Conservation (phyloP, 2,888 invertebrate species). For the Cyrtodaria siliqua region DNA sequence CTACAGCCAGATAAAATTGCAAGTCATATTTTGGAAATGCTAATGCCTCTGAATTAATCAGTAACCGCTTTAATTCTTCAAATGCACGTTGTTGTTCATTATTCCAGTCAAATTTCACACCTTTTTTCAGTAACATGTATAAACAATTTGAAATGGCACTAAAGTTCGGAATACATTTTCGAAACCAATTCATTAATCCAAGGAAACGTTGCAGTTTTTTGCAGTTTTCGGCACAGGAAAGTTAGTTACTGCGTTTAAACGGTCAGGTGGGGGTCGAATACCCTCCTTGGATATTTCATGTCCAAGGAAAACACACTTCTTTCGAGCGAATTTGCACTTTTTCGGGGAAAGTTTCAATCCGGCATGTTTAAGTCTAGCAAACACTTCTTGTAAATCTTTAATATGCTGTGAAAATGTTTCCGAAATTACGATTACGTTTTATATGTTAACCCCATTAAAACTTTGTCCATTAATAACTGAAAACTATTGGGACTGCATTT, state of each 20-base stretch:
- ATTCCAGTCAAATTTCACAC: constrained; percentile 35
- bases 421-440: constrained; percentile 36
- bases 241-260: constrained; percentile 18
- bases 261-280: constrained; percentile 30
- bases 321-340: constrained; percentile 13
- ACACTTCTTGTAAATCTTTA: constrained; percentile 33
- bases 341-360: constrained; percentile 44
- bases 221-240: constrained; percentile 14
- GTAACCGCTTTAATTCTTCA: constrained; percentile 25
- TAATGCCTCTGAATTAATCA: constrained; percentile 45
- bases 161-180: constrained; percentile 54
- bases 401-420: constrained; percentile 34
- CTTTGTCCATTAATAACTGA: constrained; percentile 58
- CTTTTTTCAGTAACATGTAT: constrained; percentile 41
- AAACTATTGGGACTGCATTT: constrained; percentile 48
- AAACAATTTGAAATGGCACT: constrained; percentile 36
- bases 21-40: constrained; percentile 59
- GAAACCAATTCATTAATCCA: constrained; percentile 64
- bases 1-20: constrained; percentile 52
- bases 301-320: constrained; percentile 27
- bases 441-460: constrained; percentile 44
- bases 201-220: constrained; percentile 38
- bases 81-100: constrained; percentile 30
- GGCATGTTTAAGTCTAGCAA: constrained; percentile 16
- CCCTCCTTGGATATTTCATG: constrained; percentile 40